A percentile compares a stretch with the other conserved stretches of the same genome.
Evolutionary conservation across 2,888 invertebrate species (phyloP).

Genomic region (Myopa tessellatipennis): DNA sequence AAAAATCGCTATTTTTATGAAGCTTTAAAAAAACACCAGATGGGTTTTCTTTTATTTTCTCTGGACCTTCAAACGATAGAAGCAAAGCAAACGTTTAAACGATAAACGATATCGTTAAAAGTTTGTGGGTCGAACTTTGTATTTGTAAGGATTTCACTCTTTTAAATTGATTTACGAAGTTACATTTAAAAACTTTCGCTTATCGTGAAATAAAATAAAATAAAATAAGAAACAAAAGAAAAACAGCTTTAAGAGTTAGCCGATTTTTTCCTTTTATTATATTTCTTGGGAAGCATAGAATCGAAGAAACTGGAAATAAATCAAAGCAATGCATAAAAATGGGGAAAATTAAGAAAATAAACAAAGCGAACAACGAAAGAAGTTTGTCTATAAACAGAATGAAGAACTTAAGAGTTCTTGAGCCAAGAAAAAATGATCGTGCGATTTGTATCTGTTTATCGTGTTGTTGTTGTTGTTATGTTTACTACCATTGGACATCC

Average conservation of each 20-base stretch:
- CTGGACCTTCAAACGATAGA: background rate
- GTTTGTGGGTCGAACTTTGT: background rate
- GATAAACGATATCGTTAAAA: background rate
- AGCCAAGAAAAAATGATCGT: too few species aligned
- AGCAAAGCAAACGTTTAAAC: background rate
- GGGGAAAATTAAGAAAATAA: background rate
- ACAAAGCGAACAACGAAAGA: background rate
- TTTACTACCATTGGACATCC: background rate
- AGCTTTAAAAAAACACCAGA: too few species aligned
- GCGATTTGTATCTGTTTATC: background rate
- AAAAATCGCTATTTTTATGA: too few species aligned
- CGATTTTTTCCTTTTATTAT: background rate
- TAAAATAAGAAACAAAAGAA: background rate
- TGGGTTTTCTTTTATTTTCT: background rate
- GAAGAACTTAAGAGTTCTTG: background rate
- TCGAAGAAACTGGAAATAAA: too few species aligned
- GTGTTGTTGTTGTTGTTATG: constrained; percentile 12
- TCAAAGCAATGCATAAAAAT: background rate
- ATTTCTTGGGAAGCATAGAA: too few species aligned
- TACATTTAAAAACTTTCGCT: background rate
- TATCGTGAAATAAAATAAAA: background rate
- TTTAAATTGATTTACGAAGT: background rate
- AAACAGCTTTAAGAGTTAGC: background rate
- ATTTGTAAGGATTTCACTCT: background rate
- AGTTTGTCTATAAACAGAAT: too few species aligned